phyloP scores from a whole-genome alignment of 2,888 invertebrate genomes.

The Agriotes lineatus region DNA sequence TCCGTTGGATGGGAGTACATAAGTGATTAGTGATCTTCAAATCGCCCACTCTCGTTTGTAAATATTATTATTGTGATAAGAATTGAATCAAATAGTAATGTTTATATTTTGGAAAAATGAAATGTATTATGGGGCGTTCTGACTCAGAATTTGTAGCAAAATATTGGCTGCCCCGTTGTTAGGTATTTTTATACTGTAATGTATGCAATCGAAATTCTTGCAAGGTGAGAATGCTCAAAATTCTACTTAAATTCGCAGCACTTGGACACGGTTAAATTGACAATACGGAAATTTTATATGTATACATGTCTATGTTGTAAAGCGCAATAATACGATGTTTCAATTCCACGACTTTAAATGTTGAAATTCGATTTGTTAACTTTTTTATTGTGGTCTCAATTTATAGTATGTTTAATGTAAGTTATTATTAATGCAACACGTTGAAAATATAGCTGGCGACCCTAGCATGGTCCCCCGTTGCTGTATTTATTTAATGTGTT shows the following conservation, averaged over 20 bases:
- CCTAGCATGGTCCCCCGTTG: constrained; percentile 59
- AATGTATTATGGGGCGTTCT: constrained; percentile 36
- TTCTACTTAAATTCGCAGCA: constrained; percentile 3
- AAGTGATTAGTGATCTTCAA: constrained; percentile 48
- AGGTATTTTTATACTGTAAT: constrained; percentile 45
- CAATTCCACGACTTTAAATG: constrained; percentile 46
- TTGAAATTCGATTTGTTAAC: constrained; percentile 51
- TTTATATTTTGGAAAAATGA: constrained; percentile 46
- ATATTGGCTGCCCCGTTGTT: constrained; percentile 40
- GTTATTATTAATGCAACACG: constrained; percentile 56
- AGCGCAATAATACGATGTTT: constrained; percentile 43
- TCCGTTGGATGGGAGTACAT: constrained; percentile 45
- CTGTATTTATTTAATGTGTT: constrained; percentile 63
- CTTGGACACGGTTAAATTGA: constrained; percentile 1
- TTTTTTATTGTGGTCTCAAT: constrained; percentile 60
- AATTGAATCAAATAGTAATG: constrained; percentile 59
- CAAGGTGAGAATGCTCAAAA: constrained; percentile 35
- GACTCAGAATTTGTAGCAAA: constrained; percentile 26
- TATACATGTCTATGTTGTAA: constrained; percentile 50
- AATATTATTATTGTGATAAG: constrained; percentile 67
- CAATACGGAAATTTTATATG: constrained; percentile 41
- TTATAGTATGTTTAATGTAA: constrained; percentile 56
- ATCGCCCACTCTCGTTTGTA: constrained; percentile 55
- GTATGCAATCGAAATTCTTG: constrained; percentile 28
- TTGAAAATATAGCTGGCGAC: constrained; percentile 53